Base-by-base conservation (phyloP, 1,140 invertebrate genomes). In the Nasonia vitripennis region DNA sequence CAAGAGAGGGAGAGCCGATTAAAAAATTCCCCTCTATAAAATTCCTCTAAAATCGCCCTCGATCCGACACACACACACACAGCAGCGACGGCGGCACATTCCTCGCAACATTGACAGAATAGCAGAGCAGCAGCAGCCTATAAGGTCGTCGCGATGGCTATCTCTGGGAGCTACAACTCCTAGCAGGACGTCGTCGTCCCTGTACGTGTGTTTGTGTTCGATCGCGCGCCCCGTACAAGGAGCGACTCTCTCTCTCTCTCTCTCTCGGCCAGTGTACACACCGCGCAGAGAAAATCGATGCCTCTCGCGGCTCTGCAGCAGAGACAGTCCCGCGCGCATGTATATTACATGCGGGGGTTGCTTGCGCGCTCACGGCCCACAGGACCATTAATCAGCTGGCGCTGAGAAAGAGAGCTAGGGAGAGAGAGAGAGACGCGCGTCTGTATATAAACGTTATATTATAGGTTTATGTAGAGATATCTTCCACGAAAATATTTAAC, bases 21-120 rank as follows among this genome's bases (percentile, higher is more conserved):
- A 62, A 62, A 62, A 62, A 62, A 62, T 62, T 62, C 55, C 55
- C 55, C 55, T 62, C 55, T 62, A 62, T 62, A 62, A 62, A n/a
- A 62, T 62, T 62, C 55, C 20, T 62, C 55, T 20, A 17, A 62
- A 62, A 62, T 62, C 55, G 6, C 17, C 20, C 14, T 62, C 55
- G 17, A 62, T 20, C 55, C 55, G 4, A 62, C 14, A 62, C 37
- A 17, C 55, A 17, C 12, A 4, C 12, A 17, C 14, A 55, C 0
- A 20, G 12, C 51, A 17, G 51, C 5, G 6, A 20, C 55, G 6
- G 55, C 55, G 17, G 51, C 51, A 17, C 55, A 62, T 62, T 62
- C 55, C 55, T 20, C 6, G 17, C 55, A n/a, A 6, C 55, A 62
- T 62, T 62, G 55, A 62, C 55, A n/a, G 55, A 62, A 62, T 62